phyloP scores from a whole-genome alignment of 2,888 invertebrate species.

The Cephus spinipes region DNA sequence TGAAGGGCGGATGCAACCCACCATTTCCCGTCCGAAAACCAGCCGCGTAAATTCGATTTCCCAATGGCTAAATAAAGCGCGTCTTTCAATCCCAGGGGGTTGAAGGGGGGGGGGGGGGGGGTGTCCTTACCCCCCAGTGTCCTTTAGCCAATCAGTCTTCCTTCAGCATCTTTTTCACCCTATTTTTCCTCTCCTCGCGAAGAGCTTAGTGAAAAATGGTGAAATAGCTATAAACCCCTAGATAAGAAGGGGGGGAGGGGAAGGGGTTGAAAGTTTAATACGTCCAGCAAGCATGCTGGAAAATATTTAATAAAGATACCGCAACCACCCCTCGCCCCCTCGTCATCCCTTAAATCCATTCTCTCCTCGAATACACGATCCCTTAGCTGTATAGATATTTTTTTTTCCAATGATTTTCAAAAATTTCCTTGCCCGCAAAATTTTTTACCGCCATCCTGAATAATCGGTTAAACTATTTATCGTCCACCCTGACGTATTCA shows the following conservation, averaged over 20 bases:
- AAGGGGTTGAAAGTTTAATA: not conserved
- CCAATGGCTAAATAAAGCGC: slow-evolving; percentile 14
- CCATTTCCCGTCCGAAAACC: slow-evolving; percentile 38
- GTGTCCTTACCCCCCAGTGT: not conserved
- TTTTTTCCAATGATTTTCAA: not conserved
- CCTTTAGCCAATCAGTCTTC: not conserved
- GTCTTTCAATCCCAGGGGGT: not conserved
- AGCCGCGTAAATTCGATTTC: slow-evolving; percentile 40
- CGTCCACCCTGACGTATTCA: not conserved
- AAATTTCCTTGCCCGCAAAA: no score
- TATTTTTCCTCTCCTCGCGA: not conserved
- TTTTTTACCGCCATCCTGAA: not conserved
- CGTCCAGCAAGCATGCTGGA: not conserved
- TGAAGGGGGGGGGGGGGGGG: not conserved
- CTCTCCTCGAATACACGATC: not conserved
- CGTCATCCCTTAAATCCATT: not conserved
- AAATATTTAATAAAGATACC: not conserved
- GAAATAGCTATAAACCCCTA: not conserved
- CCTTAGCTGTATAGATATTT: not conserved
- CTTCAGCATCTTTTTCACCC: not conserved
- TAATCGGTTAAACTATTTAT: not conserved
- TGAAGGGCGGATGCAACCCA: slow-evolving; percentile 33
- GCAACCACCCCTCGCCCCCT: not conserved
- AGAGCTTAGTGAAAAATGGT: not conserved
- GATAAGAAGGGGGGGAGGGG: not conserved